Conservation (phyloP, 2,797 vertebrate species). For the Anomalospiza imberbis region DNA sequence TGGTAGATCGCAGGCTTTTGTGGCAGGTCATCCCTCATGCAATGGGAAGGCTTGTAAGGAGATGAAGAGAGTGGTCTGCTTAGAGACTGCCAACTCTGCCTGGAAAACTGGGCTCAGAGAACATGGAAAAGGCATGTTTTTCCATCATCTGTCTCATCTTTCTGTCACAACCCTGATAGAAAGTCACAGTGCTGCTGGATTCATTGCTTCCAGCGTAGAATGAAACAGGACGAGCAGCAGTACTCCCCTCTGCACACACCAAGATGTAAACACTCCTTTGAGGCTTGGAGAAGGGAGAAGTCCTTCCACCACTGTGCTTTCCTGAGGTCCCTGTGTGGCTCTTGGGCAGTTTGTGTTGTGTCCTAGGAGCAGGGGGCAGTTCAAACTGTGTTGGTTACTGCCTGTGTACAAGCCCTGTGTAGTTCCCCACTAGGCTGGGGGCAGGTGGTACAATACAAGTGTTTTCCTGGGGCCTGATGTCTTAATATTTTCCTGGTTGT, state of each 20-base stretch:
- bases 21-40: not conserved
- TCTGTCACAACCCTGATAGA: accelerated
- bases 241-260: not conserved
- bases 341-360: not conserved
- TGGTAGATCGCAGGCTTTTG: not conserved
- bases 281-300: not conserved
- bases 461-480: not conserved
- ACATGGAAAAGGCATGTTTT: not conserved
- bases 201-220: not conserved
- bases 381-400: not conserved
- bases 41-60: not conserved
- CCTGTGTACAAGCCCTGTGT: not conserved
- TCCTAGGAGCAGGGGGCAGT: not conserved
- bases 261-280: not conserved
- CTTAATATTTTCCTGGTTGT: not conserved
- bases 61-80: not conserved
- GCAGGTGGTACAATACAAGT: not conserved
- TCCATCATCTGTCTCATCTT: not conserved
- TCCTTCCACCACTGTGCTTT: not conserved
- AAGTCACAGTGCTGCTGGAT: not conserved
- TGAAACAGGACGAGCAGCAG: not conserved
- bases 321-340: not conserved
- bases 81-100: not conserved
- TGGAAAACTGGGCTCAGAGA: not conserved
- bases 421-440: not conserved